These are phyloP conservation scores for Rhodinocichla rosea DNA, from an alignment of 2,113 vertebrate genomes.

Conservation along the genomic window DNA sequence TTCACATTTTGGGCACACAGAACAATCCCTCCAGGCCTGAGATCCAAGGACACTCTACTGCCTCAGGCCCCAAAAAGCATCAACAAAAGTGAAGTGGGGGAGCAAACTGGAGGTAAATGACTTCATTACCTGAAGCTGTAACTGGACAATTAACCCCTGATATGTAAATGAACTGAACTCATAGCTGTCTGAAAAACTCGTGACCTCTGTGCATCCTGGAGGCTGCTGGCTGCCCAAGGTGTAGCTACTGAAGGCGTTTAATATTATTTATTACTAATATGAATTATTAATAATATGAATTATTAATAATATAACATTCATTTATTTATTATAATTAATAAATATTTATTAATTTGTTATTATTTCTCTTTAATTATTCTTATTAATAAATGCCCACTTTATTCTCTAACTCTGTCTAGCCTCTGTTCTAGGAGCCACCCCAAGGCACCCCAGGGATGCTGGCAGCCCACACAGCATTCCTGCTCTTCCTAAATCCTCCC, in stretches of 20 bases:
- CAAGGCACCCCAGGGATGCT: neutral
- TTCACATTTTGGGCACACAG: neutral
- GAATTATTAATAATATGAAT: no score
- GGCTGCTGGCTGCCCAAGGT: neutral
- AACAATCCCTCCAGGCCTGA: neutral
- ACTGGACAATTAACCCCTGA: neutral
- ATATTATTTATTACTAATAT: no score
- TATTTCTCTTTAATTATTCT: no score
- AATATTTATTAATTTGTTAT: no score
- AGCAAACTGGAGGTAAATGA: neutral
- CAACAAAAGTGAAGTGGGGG: no score
- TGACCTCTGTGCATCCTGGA: neutral
- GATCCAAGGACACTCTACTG: neutral
- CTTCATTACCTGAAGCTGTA: neutral
- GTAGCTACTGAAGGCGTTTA: neutral
- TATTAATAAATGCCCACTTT: neutral
- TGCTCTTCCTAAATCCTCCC: neutral
- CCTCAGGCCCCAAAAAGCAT: neutral
- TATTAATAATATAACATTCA: no score
- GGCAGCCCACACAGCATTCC: neutral
- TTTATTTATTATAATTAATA: no score
- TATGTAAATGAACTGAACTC: neutral
- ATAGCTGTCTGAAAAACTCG: accelerated
- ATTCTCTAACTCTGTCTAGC: no score
- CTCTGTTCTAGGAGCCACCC: no score